Evolutionary conservation across 1,140 invertebrate species (phyloP).

Genomic region (Drosophila sp.): DNA sequence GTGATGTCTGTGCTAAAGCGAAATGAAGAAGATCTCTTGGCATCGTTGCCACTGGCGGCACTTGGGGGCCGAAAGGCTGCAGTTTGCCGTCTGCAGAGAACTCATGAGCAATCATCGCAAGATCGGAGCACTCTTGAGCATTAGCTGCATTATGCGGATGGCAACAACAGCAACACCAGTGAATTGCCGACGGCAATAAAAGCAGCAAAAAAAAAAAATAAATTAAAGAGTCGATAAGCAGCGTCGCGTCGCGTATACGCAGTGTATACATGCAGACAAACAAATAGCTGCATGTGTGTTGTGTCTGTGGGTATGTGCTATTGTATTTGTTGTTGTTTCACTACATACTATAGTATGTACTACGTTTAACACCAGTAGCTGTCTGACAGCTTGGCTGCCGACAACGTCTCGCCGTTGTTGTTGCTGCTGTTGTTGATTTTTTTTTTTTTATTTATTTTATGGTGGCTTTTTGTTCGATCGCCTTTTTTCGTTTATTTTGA

Average conservation of each 20-base stretch:
- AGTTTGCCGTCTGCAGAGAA: constrained; percentile 2
- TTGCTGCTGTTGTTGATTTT: constrained; percentile 27
- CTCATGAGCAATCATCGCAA: constrained; percentile 34
- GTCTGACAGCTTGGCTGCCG: constrained; percentile 77
- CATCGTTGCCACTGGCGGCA: constrained; percentile 14
- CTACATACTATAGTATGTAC: constrained; percentile 49
- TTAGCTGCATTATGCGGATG: constrained; percentile 42
- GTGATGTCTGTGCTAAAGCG: constrained; percentile 27
- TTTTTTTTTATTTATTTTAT: constrained; percentile 67
- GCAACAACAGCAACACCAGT: constrained; percentile 23
- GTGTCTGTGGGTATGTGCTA: neutral
- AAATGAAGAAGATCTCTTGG: constrained; percentile 17
- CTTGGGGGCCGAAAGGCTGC: constrained; percentile 19
- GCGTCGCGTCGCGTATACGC: constrained; percentile 72
- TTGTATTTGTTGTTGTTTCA: constrained; percentile 43
- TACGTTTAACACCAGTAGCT: constrained; percentile 81
- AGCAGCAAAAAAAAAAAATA: constrained; percentile 12
- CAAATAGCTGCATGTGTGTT: constrained; percentile 1
- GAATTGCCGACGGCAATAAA: constrained; percentile 1
- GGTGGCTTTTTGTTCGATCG: constrained; percentile 72
- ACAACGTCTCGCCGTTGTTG: constrained; percentile 27
- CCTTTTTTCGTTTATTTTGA: constrained; percentile 66
- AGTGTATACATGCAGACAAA: constrained; percentile 32
- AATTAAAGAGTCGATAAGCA: constrained; percentile 62
- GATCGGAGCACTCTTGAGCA: constrained; percentile 38